Evolutionary conservation across 2,797 vertebrate species (phyloP).

Genomic region (Acanthurus tractus): DNA sequence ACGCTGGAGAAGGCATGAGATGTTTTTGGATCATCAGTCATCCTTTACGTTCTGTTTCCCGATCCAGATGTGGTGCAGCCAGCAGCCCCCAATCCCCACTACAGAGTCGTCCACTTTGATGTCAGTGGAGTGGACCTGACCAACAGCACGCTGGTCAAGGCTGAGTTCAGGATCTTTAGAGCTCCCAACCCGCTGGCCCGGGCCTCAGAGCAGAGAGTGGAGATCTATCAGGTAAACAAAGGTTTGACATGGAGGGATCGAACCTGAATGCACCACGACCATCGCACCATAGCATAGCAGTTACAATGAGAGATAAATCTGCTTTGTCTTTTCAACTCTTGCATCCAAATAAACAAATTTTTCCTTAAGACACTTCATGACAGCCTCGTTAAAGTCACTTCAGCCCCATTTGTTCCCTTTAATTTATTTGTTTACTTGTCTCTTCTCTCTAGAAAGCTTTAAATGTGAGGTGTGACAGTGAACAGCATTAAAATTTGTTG

Average conservation of each 20-base stretch:
- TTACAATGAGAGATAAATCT: background rate
- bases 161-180: conserved; percentile 89
- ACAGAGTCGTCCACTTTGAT: conserved; percentile 86
- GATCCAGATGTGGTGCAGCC: conserved; percentile 83
- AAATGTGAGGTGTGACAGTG: background rate
- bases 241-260: background rate
- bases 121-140: conserved; percentile 84
- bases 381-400: background rate
- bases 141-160: conserved; percentile 87
- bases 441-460: background rate
- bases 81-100: conserved; percentile 77
- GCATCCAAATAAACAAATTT: background rate
- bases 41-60: background rate
- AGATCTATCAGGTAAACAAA: conserved; percentile 86
- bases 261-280: background rate
- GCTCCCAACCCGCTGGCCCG: conserved; percentile 85
- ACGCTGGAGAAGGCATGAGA: conserved; percentile 10
- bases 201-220: conserved; percentile 87
- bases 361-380: background rate
- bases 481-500: background rate
- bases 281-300: background rate
- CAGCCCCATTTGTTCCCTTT: background rate
- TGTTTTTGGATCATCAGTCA: conserved; percentile 40
- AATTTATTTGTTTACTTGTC: background rate
- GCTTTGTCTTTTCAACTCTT: background rate